These are phyloP conservation scores for Nemotelus nigrinus DNA, from an alignment of 2,888 invertebrate genomes.

Conservation along the genomic window DNA sequence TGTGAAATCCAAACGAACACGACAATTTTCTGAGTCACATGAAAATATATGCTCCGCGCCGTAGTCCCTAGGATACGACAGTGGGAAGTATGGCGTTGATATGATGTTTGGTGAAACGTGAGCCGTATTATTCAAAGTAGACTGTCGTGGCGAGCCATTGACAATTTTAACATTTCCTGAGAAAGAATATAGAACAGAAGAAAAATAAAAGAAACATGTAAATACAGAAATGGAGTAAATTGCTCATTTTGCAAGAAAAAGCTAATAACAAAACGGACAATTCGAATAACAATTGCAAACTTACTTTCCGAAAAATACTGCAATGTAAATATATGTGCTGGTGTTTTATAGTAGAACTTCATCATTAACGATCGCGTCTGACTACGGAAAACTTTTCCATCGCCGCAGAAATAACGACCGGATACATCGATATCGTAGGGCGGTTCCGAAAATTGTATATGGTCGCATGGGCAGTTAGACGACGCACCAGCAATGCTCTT, in stretches of 20 bases:
- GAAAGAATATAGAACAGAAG: slow-evolving; percentile 47
- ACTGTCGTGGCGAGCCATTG: slow-evolving; percentile 65
- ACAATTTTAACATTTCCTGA: slow-evolving; percentile 70
- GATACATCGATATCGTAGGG: slow-evolving; percentile 70
- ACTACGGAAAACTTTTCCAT: slow-evolving; percentile 68
- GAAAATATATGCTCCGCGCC: slow-evolving; percentile 73
- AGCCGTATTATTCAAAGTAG: slow-evolving; percentile 61
- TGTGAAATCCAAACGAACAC: slow-evolving; percentile 72
- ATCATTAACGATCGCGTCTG: slow-evolving; percentile 71
- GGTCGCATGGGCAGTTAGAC: slow-evolving; percentile 68
- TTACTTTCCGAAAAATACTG: slow-evolving; percentile 74
- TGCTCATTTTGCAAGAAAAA: not conserved
- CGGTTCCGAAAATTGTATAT: slow-evolving; percentile 73
- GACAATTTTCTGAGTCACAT: slow-evolving; percentile 69
- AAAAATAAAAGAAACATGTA: not conserved
- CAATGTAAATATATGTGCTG: slow-evolving; percentile 71
- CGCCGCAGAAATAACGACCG: slow-evolving; percentile 71
- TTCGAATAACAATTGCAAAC: slow-evolving; percentile 52
- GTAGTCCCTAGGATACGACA: slow-evolving; percentile 73
- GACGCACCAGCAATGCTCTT: slow-evolving; percentile 56
- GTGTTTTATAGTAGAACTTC: slow-evolving; percentile 69
- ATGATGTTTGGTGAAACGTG: slow-evolving; percentile 66
- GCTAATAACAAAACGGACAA: not conserved
- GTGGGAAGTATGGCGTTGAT: slow-evolving; percentile 75
- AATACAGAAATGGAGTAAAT: not conserved